Conservation (phyloP, 2,797 vertebrate genomes). For the Sebastes elongatus region DNA sequence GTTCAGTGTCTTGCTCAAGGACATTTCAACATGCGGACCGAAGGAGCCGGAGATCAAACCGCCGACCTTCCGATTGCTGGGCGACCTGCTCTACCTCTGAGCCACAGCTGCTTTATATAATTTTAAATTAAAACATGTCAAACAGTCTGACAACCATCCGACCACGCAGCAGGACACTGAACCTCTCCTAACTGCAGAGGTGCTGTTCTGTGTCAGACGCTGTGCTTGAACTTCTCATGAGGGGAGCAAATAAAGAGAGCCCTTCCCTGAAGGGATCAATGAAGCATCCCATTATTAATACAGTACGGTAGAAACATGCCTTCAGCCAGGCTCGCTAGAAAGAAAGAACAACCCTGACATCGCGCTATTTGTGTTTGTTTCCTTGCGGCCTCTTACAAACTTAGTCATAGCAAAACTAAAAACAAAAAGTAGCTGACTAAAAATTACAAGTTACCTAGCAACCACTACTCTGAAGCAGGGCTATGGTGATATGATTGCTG, state of each 20-base stretch:
- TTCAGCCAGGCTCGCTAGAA: not conserved
- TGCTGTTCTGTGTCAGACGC: not conserved
- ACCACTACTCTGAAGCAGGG: not conserved
- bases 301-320: not conserved
- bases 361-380: not conserved
- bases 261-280: not conserved
- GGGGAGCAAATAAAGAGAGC: not conserved
- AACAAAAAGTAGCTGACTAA: not conserved
- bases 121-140: not conserved
- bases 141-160: not conserved
- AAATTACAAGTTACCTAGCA: conserved; percentile 44
- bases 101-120: not conserved
- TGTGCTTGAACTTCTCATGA: not conserved
- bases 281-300: not conserved
- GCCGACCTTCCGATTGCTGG: too few relatives aligned
- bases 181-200: not conserved
- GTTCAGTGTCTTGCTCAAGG: too few relatives aligned
- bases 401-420: not conserved
- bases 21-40: too few relatives aligned
- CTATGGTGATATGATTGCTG: not conserved
- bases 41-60: too few relatives aligned
- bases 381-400: not conserved
- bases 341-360: not conserved
- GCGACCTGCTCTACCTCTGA: too few relatives aligned
- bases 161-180: not conserved